Conservation (phyloP, 1,140 invertebrate species). For the Drosophila neocordata region DNA sequence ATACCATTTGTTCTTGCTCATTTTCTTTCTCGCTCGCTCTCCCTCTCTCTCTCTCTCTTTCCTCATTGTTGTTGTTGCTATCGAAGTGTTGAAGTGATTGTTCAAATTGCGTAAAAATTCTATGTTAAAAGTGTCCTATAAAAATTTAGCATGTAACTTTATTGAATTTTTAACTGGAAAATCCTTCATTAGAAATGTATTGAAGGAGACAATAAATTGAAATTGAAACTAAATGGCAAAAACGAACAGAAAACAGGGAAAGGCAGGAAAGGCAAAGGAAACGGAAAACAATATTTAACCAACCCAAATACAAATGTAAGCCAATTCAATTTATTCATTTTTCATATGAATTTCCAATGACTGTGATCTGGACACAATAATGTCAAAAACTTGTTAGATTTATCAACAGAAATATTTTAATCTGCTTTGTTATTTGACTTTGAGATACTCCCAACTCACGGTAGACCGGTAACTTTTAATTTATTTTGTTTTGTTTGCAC, state of each 20-base stretch:
- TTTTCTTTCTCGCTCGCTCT: not conserved
- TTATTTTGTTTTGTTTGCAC: too few species aligned
- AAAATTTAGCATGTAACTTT: slow-evolving; percentile 29
- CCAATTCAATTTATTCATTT: slow-evolving; percentile 4
- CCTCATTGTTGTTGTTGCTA: not conserved
- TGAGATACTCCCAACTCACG: too few species aligned
- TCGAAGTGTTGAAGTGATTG: slow-evolving; percentile 48
- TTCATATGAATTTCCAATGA: too few species aligned
- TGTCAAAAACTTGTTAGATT: slow-evolving; percentile 12
- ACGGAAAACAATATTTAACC: too few species aligned
- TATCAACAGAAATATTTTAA: not conserved
- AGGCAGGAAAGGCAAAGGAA: too few species aligned
- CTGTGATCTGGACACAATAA: not conserved
- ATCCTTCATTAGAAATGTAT: slow-evolving; percentile 4
- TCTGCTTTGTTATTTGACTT: not conserved
- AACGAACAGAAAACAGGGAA: not conserved
- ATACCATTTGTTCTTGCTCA: not conserved
- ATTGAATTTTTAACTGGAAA: slow-evolving; percentile 6
- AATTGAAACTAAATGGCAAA: slow-evolving; percentile 2
- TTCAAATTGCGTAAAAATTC: slow-evolving; percentile 41
- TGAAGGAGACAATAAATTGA: slow-evolving; percentile 8
- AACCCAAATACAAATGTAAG: too few species aligned
- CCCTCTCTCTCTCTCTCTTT: too few species aligned
- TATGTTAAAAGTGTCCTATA: slow-evolving; percentile 1
- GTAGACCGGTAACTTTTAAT: too few species aligned